These are phyloP conservation scores for Planiliza haematocheilus DNA, from an alignment of 2,113 vertebrate species.

Conservation along the genomic window DNA sequence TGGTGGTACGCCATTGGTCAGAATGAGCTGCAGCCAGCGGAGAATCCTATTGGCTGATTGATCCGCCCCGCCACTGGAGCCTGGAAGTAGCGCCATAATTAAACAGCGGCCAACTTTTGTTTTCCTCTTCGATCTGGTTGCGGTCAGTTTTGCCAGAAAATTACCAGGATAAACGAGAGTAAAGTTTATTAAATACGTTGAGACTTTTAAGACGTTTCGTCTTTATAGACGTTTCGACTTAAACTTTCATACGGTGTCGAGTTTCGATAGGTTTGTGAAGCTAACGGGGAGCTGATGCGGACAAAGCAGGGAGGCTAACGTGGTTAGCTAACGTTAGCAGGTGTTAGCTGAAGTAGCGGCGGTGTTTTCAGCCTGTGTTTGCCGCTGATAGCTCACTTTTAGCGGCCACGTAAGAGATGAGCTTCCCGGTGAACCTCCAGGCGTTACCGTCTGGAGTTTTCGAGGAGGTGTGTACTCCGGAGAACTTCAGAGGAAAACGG, in stretches of 20 bases:
- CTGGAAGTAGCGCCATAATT: constrained; percentile 80
- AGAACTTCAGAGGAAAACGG: constrained; percentile 66
- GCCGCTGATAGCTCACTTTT: not conserved
- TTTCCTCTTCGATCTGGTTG: not conserved
- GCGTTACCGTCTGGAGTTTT: constrained; percentile 62
- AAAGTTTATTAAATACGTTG: too few species aligned
- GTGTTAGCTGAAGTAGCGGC: not conserved
- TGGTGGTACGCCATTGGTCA: constrained; percentile 60
- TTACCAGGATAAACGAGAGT: not conserved
- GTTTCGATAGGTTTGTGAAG: not conserved
- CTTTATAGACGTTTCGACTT: too few species aligned
- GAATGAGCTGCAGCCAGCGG: not conserved
- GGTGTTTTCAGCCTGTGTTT: not conserved
- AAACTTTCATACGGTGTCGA: too few species aligned
- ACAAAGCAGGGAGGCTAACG: constrained; percentile 14
- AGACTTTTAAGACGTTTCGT: too few species aligned
- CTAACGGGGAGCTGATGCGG: not conserved
- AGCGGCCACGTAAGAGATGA: constrained; percentile 39
- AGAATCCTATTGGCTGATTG: constrained; percentile 70
- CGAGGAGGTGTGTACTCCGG: constrained; percentile 57
- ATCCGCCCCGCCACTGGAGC: constrained; percentile 72
- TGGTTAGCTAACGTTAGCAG: constrained; percentile 11
- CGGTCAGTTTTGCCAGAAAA: not conserved
- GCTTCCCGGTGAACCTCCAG: constrained; percentile 71
- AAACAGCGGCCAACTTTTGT: constrained; percentile 8